These are phyloP conservation scores for Thaumatotibia leucotreta DNA, from an alignment of 1,140 invertebrate species.

Conservation along the genomic window DNA sequence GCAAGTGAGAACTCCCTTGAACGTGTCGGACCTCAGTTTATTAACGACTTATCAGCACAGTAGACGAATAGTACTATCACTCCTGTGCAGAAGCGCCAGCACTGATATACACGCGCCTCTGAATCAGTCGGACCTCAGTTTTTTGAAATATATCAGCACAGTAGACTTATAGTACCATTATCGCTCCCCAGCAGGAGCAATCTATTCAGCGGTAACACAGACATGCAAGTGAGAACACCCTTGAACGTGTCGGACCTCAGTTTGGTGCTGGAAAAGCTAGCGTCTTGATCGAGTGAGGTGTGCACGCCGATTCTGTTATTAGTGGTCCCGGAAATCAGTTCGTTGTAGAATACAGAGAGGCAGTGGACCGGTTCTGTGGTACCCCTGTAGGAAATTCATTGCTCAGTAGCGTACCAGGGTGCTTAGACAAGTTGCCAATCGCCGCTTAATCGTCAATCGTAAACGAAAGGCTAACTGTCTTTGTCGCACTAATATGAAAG, in stretches of 20 bases:
- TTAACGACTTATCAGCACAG: slow-evolving; percentile 89
- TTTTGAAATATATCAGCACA: slow-evolving; percentile 82
- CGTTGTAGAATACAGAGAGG: slow-evolving; percentile 83
- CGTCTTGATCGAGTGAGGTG: slow-evolving; percentile 83
- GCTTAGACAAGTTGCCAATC: too few relatives aligned
- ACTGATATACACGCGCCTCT: slow-evolving; percentile 86
- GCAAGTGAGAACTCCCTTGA: slow-evolving; percentile 93
- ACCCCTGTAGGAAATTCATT: slow-evolving; percentile 73
- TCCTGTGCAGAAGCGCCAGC: slow-evolving; percentile 91
- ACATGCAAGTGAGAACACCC: slow-evolving; percentile 92
- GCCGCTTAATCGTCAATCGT: too few relatives aligned
- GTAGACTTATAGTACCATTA: slow-evolving; percentile 89
- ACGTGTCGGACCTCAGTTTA: slow-evolving; percentile 92
- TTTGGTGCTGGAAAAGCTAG: slow-evolving; percentile 89
- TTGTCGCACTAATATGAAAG: too few relatives aligned
- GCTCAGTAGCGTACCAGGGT: too few relatives aligned
- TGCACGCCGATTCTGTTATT: slow-evolving; percentile 95
- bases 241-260: slow-evolving; percentile 93
- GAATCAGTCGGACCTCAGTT: neutral
- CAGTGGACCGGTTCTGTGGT: slow-evolving; percentile 94
- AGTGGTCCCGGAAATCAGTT: slow-evolving; percentile 89
- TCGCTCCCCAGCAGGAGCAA: slow-evolving; percentile 93
- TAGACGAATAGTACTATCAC: slow-evolving; percentile 91
- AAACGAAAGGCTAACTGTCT: too few relatives aligned
- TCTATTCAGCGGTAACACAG: slow-evolving; percentile 91